Base-by-base conservation (phyloP, 2,113 vertebrate species). In the Eulemur rufifrons region DNA sequence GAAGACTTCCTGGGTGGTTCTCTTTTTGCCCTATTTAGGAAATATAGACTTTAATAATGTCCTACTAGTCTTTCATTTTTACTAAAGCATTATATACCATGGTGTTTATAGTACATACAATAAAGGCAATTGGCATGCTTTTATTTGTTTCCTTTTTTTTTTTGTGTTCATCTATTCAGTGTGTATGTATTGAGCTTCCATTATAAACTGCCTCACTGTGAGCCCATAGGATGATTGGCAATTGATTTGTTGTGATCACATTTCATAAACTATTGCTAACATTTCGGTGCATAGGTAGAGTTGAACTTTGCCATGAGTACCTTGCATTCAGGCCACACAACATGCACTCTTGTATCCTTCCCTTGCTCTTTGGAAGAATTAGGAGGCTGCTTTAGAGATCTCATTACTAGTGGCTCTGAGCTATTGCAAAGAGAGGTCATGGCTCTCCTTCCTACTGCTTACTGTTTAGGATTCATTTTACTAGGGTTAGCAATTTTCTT, bases 351-450 rank as follows among this genome's bases (percentile, higher is more conserved):
- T 9, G 7, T 15, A 8, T 4, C 13, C n/a, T 61, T 42, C 5
- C 39, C 29, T 29, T 10, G 1, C 5, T 61, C n/a, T 50, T 52
- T 50, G 13, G 37, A 80, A 78, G 54, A 93, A 37, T 29, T 45
- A 61, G 87, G 37, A 89, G 91, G 59, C 63, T 86, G 11, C 69
- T 39, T 74, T 50, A 25, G 74, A 94, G 76, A 87, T 78, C 84
- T 95, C 92, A 92, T 96, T 92, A 59, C 59, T 59, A 18, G 69
- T 45, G 81, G 84, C 91, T 90, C 76, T 45, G 39, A 77, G 77
- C 81, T 83, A 18, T 81, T 76, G 81, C 12, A 45, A 27, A 93
- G 89, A 93, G 74, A 34, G 71, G 39, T 88, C 59, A 21, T 23
- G 89, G 92, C 29, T 89, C 59, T 93, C 61, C 2, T 42, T 81